Evolutionary conservation across 2,113 vertebrate genomes (phyloP), one percentile per base, ranked within the genome.

Genomic region (Formicarius rufipectus): DNA sequence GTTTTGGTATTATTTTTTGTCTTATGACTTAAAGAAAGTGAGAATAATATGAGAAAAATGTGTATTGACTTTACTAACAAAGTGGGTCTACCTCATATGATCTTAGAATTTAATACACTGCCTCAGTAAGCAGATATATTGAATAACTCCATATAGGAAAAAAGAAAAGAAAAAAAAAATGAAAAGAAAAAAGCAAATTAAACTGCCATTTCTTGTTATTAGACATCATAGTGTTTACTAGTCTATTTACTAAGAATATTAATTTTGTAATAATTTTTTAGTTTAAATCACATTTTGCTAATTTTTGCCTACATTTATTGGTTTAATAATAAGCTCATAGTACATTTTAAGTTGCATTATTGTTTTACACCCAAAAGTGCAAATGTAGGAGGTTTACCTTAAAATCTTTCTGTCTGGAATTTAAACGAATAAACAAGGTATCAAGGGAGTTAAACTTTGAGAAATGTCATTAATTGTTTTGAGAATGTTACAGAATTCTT

Each of bases 271-370:
- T 44, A 64, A 17, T 49, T 94, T 89, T 91, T 74, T 31, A 86
- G 55, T 94, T 87, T 50, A 93, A 96, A 90, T 84, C 14, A 35
- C 68, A 13, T 86, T 92, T 78, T 82, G 68, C 20, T 95, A 93
- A 84, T 95, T 37, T n/a, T 91, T 95, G 33, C 28, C 78, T 94
- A 80, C 33, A 87, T 13, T 75, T 95, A 52, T 93, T 87, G 25
- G 39, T 83, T 96, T 97, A 95, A 94, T 96, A 94, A 93, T 96
- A 97, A 96, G 50, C 50, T 74, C 68, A 53, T 88, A 50, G 92
- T 97, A 96, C 80, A 95, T 97, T 97, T 96, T 87, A 84, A 94
- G n/a, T 93, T 85, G 39, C 62, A 85, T 95, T 94, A 96, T 73
- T 94, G 94, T 96, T 97, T 97, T 95, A 95, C 50, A 94, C 40